Conservation (phyloP, 2,888 invertebrate species). For the Xylota sylvarum region DNA sequence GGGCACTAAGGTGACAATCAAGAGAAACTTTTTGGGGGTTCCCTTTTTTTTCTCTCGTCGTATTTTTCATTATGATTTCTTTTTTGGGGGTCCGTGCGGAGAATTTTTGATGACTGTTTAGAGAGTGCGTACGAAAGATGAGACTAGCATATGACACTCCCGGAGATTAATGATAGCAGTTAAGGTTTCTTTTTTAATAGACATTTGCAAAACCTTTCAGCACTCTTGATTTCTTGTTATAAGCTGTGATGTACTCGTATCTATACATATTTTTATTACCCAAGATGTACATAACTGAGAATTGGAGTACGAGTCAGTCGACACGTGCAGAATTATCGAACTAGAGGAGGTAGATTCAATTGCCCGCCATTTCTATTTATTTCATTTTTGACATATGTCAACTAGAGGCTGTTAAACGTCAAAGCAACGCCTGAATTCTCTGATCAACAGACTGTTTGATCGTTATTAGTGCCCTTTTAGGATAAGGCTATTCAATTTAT, state of each 20-base stretch:
- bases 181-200: slow-evolving; percentile 17
- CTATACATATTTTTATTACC: no score
- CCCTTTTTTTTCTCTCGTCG: background rate
- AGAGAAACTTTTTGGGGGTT: slow-evolving; percentile 6
- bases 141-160: slow-evolving; percentile 22
- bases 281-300: no score
- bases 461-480: no score
- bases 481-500: no score
- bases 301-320: no score
- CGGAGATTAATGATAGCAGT: slow-evolving; percentile 23
- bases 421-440: no score
- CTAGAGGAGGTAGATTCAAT: no score
- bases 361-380: no score
- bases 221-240: slow-evolving; percentile 27
- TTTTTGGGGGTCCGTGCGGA: slow-evolving; percentile 23
- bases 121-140: slow-evolving; percentile 7
- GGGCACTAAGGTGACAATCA: slow-evolving; percentile 60
- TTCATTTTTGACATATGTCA: no score
- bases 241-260: background rate
- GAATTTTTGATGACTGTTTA: slow-evolving; percentile 55
- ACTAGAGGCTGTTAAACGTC: no score
- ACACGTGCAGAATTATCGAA: no score
- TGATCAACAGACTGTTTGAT: no score
- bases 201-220: slow-evolving; percentile 3
- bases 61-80: slow-evolving; percentile 19